phyloP scores from a whole-genome alignment of 2,113 vertebrate genomes.

The Phylloscopus whistleri region DNA sequence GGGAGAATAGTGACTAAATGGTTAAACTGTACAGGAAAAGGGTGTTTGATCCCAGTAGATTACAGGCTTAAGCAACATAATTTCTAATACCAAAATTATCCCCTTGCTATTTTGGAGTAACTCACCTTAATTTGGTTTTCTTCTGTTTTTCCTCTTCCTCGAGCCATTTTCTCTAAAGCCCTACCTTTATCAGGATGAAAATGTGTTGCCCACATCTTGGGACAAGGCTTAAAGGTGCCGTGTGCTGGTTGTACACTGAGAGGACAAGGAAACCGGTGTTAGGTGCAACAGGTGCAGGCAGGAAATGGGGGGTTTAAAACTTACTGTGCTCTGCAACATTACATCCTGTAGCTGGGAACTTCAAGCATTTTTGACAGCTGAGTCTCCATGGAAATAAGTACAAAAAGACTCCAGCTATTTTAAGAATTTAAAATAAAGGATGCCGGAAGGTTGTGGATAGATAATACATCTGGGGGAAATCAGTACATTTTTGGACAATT shows the following conservation, averaged over 20 bases:
- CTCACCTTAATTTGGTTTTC: neutral
- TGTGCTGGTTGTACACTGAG: neutral
- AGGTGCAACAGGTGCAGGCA: neutral
- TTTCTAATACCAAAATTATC: neutral
- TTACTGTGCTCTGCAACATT: neutral
- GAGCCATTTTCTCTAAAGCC: neutral
- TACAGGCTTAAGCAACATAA: neutral
- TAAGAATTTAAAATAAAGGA: slow-evolving; percentile 39
- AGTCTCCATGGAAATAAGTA: slow-evolving; percentile 72
- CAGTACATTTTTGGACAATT: slow-evolving; percentile 38
- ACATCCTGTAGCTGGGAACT: neutral
- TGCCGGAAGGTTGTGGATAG: neutral
- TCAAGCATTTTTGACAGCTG: slow-evolving; percentile 44
- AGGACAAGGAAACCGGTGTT: neutral
- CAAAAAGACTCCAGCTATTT: slow-evolving; percentile 63
- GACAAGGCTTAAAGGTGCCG: neutral
- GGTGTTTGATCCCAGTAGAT: neutral
- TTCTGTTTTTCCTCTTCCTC: neutral
- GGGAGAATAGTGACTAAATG: neutral
- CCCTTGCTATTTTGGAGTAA: neutral
- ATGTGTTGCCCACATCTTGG: neutral
- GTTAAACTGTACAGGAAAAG: neutral
- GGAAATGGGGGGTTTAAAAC: neutral
- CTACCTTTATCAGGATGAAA: neutral
- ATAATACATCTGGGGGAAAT: slow-evolving; percentile 37